Evolutionary conservation across 2,888 invertebrate species (phyloP), one percentile per base, ranked within the genome.

Genomic region (Thumatha senex): DNA sequence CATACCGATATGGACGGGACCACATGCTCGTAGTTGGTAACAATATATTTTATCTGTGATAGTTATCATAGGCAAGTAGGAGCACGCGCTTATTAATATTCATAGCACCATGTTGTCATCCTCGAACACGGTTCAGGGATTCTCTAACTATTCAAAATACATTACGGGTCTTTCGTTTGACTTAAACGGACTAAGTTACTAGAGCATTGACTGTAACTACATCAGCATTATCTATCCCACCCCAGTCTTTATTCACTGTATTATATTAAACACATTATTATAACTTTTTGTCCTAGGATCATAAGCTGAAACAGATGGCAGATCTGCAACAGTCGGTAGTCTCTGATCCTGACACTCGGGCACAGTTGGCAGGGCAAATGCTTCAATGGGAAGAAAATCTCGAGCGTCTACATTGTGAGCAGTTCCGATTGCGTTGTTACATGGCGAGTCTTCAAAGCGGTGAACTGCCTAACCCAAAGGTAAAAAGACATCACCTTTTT

Each of bases 281-380:
- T 24, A 24, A 24, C 18, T 24, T 45, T 53, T 55, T 48, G 12
- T 18, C 40, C 52, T 92, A 98, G 98, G 98, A 99, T 92, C 96
- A 97, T 81, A 98, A 98, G 87, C 92, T 98, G 90, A 98, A 98
- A 84, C 98, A 98, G 82, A 98, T 99, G 98, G 98, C 98, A n/a
- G 98, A 98, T 85, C 93, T 98, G 74, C 98, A 99, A 87, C 96
- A 98, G 88, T 97, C 98, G n/a, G 98, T 98, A 48, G 97, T 98
- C 30, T 96, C 97, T 44, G 98, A 98, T 84, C 95, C 96, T 43
- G 97, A 98, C 74, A 96, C 96, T 56, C 95, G 97, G 53, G 96
- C 97, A 76, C 98, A 98, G 86, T 96, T 99, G 63, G 96, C 96
- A 73, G 96, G 96, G 74, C 98, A 99, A 92, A 98, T 99, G 82